Base-by-base conservation (phyloP, 2,888 invertebrate genomes). In the Cerceris rybyensis region DNA sequence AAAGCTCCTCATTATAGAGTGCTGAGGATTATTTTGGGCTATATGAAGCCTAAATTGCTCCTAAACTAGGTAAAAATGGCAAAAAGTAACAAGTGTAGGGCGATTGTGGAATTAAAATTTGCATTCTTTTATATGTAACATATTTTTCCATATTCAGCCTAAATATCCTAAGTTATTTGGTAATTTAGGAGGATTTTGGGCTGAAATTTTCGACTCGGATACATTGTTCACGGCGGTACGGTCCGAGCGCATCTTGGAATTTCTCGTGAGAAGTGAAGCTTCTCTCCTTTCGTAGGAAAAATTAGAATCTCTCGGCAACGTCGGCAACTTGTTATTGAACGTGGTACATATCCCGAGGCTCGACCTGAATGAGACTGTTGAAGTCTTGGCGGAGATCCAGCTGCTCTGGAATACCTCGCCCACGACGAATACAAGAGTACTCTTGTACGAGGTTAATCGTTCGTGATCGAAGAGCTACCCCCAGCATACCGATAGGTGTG, bases 311-410 rank as follows among this genome's bases (percentile, higher is more conserved):
- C 61, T 55, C 70, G 63, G 75, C 75, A 57, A 73, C 80, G 86
- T 83, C 70, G 81, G 86, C 86, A 84, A 87, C 76, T 86, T 85
- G 85, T 88, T 88, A 88, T 88, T 84, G 87, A 88, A 82, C 83
- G 82, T 63, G 71, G 77, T 81, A 80, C 66, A 70, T 79, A 63
- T 78, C 70, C 73, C 69, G 49, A 71, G 80, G 78, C 82, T 82
- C 85, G 87, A 86, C 87, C 87, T 76, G 83, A 87, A 87, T 87
- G 87, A 86, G 82, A 83, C 82, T 80, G 83, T 82, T 82, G 82
- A 83, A 76, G 80, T 82, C 82, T 88, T 88, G 88, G 88, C 87
- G 69, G 66, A 39, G 66, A 64, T 84, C 88, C 89, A 89, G 82
- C 71, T 70, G 52, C 64, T 42, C 46, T 67, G 39, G 61, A 66